Evolutionary conservation across 1,140 invertebrate species (phyloP).

Genomic region (Polyergus mexicanus): DNA sequence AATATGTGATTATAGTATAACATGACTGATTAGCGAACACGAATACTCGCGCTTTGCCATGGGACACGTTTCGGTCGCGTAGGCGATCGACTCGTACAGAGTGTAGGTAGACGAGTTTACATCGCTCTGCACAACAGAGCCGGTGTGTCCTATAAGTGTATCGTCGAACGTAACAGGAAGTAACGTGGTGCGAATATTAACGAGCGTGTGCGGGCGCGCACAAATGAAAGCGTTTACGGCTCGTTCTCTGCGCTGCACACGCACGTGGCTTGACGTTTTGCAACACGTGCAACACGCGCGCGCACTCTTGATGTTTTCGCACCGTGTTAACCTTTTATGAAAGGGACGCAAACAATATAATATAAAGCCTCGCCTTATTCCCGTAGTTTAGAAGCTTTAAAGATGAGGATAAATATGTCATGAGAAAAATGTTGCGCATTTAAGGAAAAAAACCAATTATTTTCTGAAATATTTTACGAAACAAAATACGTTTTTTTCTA

Average conservation of each 20-base stretch:
- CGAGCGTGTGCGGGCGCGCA: constrained; percentile 72
- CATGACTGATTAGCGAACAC: background rate
- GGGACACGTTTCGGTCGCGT: background rate
- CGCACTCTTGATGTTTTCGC: constrained; percentile 15
- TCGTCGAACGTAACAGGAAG: constrained; percentile 82
- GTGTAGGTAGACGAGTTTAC: constrained; percentile 69
- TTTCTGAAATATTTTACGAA: background rate
- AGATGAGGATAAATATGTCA: background rate
- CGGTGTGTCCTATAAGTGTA: constrained; percentile 76
- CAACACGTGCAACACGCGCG: constrained; percentile 21
- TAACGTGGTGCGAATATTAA: constrained; percentile 81
- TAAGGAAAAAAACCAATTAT: background rate
- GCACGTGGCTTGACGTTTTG: constrained; percentile 19
- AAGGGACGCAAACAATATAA: constrained; percentile 5
- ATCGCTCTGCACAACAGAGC: constrained; percentile 60
- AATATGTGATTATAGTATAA: background rate
- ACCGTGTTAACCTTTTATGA: background rate
- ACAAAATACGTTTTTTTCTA: background rate
- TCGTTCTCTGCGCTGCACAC: constrained; percentile 25
- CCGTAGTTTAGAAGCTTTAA: background rate
- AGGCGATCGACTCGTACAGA: background rate
- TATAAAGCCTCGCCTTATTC: background rate
- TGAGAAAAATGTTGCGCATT: background rate
- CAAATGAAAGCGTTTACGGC: constrained; percentile 71
- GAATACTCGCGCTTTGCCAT: background rate